Percentiles rank a stretch among this genome's conserved stretches.
These are phyloP conservation scores for Synergus laeviventris DNA, from an alignment of 2,888 invertebrate genomes.

Conservation along the genomic window DNA sequence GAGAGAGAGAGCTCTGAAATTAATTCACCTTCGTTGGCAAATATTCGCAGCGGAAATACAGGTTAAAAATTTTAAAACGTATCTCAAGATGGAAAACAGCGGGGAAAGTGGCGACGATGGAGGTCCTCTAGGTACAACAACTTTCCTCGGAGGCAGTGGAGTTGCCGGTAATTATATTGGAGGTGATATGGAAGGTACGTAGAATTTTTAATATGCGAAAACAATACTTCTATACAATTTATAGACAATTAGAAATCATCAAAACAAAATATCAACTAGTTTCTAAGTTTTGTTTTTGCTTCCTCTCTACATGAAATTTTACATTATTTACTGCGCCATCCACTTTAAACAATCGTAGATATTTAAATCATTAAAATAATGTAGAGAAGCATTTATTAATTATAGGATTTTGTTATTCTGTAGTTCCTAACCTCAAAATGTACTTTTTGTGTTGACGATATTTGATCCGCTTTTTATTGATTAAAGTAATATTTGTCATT, in stretches of 20 bases:
- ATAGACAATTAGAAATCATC: neutral
- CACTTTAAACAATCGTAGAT: neutral
- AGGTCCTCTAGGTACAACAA: constrained; percentile 68
- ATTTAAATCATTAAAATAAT: neutral
- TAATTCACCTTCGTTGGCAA: neutral
- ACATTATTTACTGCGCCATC: neutral
- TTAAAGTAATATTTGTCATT: neutral
- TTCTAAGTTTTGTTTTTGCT: neutral
- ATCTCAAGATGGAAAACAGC: constrained; percentile 70
- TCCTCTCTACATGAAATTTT: neutral
- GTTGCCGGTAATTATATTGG: constrained; percentile 70
- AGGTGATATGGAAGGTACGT: constrained; percentile 72
- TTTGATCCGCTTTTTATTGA: neutral
- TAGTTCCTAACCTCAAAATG: constrained; percentile 15
- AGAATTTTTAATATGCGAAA: constrained; percentile 12
- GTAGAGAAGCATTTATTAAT: neutral
- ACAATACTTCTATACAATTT: neutral
- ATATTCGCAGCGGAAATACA: neutral
- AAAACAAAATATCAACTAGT: neutral
- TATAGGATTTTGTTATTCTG: neutral
- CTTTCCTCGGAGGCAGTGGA: constrained; percentile 66
- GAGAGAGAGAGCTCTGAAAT: neutral
- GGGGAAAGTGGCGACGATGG: constrained; percentile 74
- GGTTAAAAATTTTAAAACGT: constrained; percentile 12
- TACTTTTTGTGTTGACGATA: neutral